Conservation (phyloP, 2,888 invertebrate genomes). For the Drosophila borborema region DNA sequence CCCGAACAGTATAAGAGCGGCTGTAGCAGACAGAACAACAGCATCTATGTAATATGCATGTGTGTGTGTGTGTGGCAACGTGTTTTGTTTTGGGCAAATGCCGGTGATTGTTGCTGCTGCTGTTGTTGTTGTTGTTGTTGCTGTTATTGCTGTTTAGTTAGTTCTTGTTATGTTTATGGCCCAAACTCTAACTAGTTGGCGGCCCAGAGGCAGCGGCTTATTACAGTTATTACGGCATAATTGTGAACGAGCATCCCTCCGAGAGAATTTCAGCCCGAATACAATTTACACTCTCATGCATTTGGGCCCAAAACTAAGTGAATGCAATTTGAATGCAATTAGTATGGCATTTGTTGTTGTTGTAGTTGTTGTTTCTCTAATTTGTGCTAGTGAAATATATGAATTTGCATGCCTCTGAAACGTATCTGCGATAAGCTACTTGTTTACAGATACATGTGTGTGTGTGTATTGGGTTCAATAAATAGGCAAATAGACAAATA, state of each 20-base stretch:
- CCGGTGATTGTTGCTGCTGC: slow-evolving; percentile 53
- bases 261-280: slow-evolving; percentile 42
- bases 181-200: slow-evolving; percentile 52
- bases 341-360: slow-evolving; percentile 8
- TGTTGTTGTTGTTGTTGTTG: slow-evolving; percentile 33
- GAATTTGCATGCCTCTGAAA: neutral
- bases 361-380: slow-evolving; percentile 9
- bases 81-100: slow-evolving; percentile 69
- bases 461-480: neutral
- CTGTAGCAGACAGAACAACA: neutral
- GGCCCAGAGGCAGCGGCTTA: slow-evolving; percentile 48
- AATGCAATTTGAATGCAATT: slow-evolving; percentile 26
- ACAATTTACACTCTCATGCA: slow-evolving; percentile 46
- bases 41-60: neutral
- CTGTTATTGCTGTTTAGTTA: slow-evolving; percentile 41
- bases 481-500: neutral
- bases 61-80: slow-evolving; percentile 21
- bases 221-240: slow-evolving; percentile 74
- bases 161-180: slow-evolving; percentile 49
- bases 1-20: slow-evolving; percentile 45
- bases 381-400: slow-evolving; percentile 13
- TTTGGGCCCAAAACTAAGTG: slow-evolving; percentile 13
- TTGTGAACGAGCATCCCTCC: slow-evolving; percentile 44
- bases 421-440: neutral
- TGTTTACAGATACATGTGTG: neutral